phyloP scores from a whole-genome alignment of 2,113 vertebrate genomes.

The Dicaeum eximium region DNA sequence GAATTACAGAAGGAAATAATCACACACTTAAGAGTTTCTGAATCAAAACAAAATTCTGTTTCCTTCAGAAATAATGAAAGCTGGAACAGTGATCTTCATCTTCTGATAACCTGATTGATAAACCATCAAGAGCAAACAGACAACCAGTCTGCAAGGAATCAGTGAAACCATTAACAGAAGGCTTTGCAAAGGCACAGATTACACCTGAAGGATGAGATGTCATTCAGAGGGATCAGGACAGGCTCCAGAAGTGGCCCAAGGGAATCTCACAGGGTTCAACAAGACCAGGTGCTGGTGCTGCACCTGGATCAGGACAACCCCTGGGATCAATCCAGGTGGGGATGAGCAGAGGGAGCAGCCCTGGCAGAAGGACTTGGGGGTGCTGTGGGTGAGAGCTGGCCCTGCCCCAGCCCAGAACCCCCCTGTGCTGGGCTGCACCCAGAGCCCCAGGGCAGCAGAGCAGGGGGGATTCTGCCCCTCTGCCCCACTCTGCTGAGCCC shows the following conservation, averaged over 20 bases:
- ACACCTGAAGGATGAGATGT: rapidly evolving
- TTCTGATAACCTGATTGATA: not conserved
- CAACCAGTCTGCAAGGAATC: not conserved
- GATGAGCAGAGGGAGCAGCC: not conserved
- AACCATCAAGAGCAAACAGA: not conserved
- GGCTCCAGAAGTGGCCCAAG: no score
- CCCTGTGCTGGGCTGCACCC: not conserved
- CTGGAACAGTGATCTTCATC: not conserved
- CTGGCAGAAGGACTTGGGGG: not conserved
- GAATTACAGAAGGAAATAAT: not conserved
- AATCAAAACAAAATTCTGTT: not conserved
- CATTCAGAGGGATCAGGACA: not conserved
- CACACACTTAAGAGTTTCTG: not conserved
- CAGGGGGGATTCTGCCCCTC: not conserved
- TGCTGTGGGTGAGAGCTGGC: not conserved
- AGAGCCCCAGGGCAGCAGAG: not conserved
- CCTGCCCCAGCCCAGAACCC: not conserved
- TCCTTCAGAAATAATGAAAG: not conserved
- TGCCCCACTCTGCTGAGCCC: not conserved
- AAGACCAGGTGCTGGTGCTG: not conserved
- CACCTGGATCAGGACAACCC: not conserved
- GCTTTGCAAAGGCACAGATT: not conserved
- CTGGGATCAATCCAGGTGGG: not conserved
- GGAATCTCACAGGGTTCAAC: not conserved
- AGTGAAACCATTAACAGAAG: not conserved